phyloP scores from a whole-genome alignment of 1,140 invertebrate species.

The Drosophila murphyi region DNA sequence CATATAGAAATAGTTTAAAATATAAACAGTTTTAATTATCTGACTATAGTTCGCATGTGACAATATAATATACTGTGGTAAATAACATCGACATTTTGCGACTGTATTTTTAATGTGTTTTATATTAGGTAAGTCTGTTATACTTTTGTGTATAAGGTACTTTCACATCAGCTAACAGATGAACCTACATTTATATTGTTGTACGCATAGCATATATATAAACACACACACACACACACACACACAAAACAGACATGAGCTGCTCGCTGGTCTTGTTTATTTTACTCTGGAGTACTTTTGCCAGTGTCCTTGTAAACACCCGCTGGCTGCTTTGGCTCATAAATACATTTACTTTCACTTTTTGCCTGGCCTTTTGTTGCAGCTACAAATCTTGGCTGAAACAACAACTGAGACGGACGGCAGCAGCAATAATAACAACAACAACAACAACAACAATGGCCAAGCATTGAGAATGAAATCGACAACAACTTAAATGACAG shows the following conservation, averaged over 20 bases:
- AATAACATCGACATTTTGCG: background rate
- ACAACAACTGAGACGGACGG: conserved; percentile 20
- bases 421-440: conserved; percentile 13
- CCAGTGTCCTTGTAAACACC: conserved; percentile 28
- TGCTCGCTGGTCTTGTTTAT: conserved; percentile 64
- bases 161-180: conserved; percentile 17
- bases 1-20: background rate
- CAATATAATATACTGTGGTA: background rate
- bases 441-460: conserved; percentile 28
- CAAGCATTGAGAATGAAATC: conserved; percentile 67
- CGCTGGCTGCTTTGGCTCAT: conserved; percentile 53
- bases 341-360: conserved; percentile 81
- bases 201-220: too few species aligned
- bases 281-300: conserved; percentile 76
- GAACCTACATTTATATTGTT: too few species aligned
- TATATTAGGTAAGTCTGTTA: conserved; percentile 46
- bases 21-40: background rate
- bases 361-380: conserved; percentile 63
- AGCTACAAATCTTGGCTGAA: conserved; percentile 73
- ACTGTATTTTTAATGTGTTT: background rate
- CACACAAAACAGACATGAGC: conserved; percentile 10
- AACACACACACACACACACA: conserved; percentile 31
- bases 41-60: too few species aligned
- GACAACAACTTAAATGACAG: conserved; percentile 82
- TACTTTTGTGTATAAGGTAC: conserved; percentile 1